Base-by-base conservation (phyloP, 2,888 invertebrate species). In the Coelinius sp. region DNA sequence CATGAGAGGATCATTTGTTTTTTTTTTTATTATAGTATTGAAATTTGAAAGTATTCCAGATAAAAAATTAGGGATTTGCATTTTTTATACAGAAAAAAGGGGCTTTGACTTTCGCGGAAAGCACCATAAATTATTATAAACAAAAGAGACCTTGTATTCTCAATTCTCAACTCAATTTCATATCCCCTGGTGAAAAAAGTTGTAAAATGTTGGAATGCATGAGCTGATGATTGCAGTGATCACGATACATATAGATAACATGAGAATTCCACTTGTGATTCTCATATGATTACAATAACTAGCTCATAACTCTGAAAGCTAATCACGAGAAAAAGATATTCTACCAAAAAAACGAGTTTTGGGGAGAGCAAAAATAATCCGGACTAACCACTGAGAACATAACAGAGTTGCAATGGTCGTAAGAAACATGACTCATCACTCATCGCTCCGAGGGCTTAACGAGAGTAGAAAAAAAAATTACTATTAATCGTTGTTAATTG, bases 401-500 rank as follows among this genome's bases (percentile, higher is more conserved):
- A 73, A 70, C 70, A 71, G 71, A 73, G 72, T 73, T 73, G 76
- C 71, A 73, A 65, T 38, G 70, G 64, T 75, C 69, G 69, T 74
- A 77, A 78, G 78, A 79, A 78, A 77, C 73, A 69, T 66, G 76
- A 73, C 76, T 77, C 81, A 77, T 77, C 77, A 76, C 65, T 25
- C 75, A 73, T 63, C 73, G 73, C 78, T 72, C 69, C 76, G 69
- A 75, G 75, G 75, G 77, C 77, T 79, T 80, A 79, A 80, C 78
- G 80, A 80, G 78, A 79, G 73, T 68, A 65, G n/a, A n/a, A 64
- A 49, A 74, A 52, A 53, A 27, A 41, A 56, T 31, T 46, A 69
- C 73, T 71, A 74, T 74, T 63, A 24, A 4, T 49, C 52, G 74
- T 79, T 80, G 82, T 81, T 81, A 82, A 81, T 82, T 77, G 76